A percentile compares a stretch with the other conserved stretches of the same genome.
These are phyloP conservation scores for Glossosoma conforme DNA, from an alignment of 1,140 invertebrate species.

Conservation along the genomic window DNA sequence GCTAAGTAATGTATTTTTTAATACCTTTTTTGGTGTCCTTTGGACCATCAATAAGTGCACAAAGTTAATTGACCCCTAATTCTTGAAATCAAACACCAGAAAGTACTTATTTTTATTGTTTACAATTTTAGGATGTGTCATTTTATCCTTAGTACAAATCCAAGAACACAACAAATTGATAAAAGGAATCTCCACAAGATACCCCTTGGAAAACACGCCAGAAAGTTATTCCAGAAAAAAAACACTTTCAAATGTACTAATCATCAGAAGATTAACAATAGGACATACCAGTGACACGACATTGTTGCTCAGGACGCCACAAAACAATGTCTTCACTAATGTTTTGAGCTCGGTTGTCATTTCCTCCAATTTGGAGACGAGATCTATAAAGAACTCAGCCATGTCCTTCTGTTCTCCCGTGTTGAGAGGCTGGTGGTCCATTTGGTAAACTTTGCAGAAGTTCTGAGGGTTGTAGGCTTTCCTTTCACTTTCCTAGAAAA, in stretches of 20 bases:
- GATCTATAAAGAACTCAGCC: constrained; percentile 96
- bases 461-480: constrained; percentile 93
- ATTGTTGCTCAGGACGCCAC: constrained; percentile 89
- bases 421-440: constrained; percentile 93
- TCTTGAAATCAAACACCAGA: not conserved
- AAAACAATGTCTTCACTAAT: constrained; percentile 87
- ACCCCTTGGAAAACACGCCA: too few species aligned
- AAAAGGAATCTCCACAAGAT: too few species aligned
- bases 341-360: constrained; percentile 90
- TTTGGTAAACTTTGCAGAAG: constrained; percentile 94
- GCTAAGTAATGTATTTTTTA: not conserved
- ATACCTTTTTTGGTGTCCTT: not conserved
- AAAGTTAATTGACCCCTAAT: not conserved
- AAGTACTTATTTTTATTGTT: constrained; percentile 14
- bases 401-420: constrained; percentile 97
- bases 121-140: too few species aligned
- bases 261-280: too few species aligned
- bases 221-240: too few species aligned
- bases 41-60: not conserved
- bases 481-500: constrained; percentile 76
- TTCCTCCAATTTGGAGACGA: constrained; percentile 93
- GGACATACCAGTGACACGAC: constrained; percentile 76
- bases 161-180: too few species aligned
- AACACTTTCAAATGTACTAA: constrained; percentile 8
- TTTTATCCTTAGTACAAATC: too few species aligned